Evolutionary conservation across 2,797 vertebrate species (phyloP), one percentile per base, ranked within the genome.

Genomic region (Eleutherodactylus coqui): DNA sequence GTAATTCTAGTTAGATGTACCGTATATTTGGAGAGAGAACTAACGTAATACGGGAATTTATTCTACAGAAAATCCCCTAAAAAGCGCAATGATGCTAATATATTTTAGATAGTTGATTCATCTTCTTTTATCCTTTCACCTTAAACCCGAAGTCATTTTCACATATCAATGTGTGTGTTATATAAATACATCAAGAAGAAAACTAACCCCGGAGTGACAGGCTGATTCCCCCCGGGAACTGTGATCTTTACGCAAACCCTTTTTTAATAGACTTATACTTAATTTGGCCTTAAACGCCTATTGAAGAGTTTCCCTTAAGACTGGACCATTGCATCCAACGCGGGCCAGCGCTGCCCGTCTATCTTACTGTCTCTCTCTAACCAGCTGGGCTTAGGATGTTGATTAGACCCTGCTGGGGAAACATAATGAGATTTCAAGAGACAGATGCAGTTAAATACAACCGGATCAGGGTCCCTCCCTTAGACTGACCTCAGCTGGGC

Each of bases 241-340:
- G 93, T 94, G 95, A 95, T 95, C 93, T 93, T 91, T 93, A 90
- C 93, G 91, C 92, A 96, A 94, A 94, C 94, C 95, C 92, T 93
- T 96, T 82, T 96, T 96, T 95, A 96, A 96, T 96, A 95, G 95
- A 95, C 94, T 96, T 96, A 95, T 92, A 96, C 95, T 92, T 96
- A 95, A 96, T 96, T 97, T 96, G 95, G 94, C 93, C 95, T 94
- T 94, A 95, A 95, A 96, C 96, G 92, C 94, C 92, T 93, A 92
- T 93, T 96, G 96, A 96, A 95, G 95, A 90, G 94, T 93, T 73
- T 95, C 95, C 95, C 93, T 90, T 92, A 93, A 93, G 94, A 92
- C 89, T 85, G 92, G 79, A 27, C 87, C 91, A 92, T 88, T 29
- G 45, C 90, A 90, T 93, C 91, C 90, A 89, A 93, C 89, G 91